Conservation (phyloP, 2,888 invertebrate genomes). For the Epinotia brunnichana region DNA sequence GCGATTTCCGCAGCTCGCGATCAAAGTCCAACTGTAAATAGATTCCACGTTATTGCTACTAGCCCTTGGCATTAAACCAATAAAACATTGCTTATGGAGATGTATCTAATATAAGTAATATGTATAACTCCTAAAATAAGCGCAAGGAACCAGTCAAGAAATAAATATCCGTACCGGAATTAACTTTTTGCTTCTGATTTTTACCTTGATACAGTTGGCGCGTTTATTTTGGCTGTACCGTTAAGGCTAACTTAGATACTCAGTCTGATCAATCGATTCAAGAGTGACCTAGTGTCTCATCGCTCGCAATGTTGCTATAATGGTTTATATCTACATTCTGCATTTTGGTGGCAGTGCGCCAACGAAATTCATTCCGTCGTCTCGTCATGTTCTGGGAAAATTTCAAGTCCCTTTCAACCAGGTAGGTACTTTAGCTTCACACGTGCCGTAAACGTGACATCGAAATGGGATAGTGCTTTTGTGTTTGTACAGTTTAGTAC, state of each 20-base stretch:
- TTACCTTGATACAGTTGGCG: constrained; percentile 40
- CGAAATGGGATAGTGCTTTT: constrained; percentile 10
- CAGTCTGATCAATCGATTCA: constrained; percentile 16
- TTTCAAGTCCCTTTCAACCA: constrained; percentile 30
- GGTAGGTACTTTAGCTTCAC: constrained; percentile 20
- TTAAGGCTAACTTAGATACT: constrained; percentile 44
- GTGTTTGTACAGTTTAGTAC: constrained; percentile 5
- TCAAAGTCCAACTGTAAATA: constrained; percentile 47
- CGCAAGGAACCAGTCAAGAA: constrained; percentile 15
- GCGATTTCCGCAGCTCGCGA: constrained; percentile 30
- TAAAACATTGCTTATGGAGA: constrained; percentile 21
- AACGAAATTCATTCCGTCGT: constrained; percentile 13
- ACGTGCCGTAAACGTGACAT: constrained; percentile 27
- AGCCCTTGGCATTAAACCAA: constrained; percentile 45
- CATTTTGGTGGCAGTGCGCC: constrained; percentile 39
- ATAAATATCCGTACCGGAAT: constrained; percentile 33
- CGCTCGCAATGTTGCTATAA: constrained; percentile 27
- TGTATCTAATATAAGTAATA: background rate
- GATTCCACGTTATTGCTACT: constrained; percentile 36
- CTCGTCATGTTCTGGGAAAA: constrained; percentile 24
- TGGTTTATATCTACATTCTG: constrained; percentile 34
- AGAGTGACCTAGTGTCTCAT: constrained; percentile 26
- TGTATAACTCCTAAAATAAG: constrained; percentile 15
- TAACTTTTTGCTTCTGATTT: constrained; percentile 37
- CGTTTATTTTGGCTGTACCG: constrained; percentile 44